A percentile compares a stretch with the other conserved stretches of the same genome.
These are phyloP conservation scores for Phrynosoma platyrhinos DNA, from an alignment of 2,113 vertebrate species.

Conservation along the genomic window DNA sequence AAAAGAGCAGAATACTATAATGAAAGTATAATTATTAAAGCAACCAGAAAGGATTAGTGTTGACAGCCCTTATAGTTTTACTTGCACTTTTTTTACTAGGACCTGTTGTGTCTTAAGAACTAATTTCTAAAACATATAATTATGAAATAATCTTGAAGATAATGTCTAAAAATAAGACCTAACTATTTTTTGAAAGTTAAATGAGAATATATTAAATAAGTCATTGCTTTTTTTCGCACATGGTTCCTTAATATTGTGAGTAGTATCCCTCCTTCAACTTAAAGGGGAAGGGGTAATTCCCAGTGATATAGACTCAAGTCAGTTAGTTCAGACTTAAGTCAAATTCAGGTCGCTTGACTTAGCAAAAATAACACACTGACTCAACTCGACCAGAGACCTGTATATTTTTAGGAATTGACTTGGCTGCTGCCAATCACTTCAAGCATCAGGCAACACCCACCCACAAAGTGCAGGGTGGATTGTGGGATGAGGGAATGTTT, in stretches of 20 bases:
- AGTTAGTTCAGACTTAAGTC: too few relatives aligned
- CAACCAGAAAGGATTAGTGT: background rate
- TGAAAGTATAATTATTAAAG: background rate
- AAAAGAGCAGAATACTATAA: background rate
- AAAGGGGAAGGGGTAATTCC: background rate
- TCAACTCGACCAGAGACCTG: too few relatives aligned
- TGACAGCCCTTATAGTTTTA: background rate
- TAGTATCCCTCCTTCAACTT: background rate
- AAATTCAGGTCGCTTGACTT: too few relatives aligned
- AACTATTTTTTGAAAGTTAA: background rate
- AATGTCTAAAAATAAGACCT: background rate
- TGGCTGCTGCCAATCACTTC: too few relatives aligned
- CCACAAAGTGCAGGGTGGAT: too few relatives aligned
- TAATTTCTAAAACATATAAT: background rate
- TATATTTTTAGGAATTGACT: too few relatives aligned
- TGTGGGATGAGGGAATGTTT: too few relatives aligned
- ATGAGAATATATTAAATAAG: background rate
- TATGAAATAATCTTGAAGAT: conserved; percentile 10
- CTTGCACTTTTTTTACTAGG: background rate
- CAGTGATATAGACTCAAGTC: too few relatives aligned
- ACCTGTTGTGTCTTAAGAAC: background rate
- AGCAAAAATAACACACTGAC: too few relatives aligned
- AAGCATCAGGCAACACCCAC: too few relatives aligned
- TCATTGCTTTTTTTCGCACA: background rate
- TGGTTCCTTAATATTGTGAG: background rate